Base-by-base conservation (phyloP, 2,113 vertebrate genomes). In the Oryzias celebensis region DNA sequence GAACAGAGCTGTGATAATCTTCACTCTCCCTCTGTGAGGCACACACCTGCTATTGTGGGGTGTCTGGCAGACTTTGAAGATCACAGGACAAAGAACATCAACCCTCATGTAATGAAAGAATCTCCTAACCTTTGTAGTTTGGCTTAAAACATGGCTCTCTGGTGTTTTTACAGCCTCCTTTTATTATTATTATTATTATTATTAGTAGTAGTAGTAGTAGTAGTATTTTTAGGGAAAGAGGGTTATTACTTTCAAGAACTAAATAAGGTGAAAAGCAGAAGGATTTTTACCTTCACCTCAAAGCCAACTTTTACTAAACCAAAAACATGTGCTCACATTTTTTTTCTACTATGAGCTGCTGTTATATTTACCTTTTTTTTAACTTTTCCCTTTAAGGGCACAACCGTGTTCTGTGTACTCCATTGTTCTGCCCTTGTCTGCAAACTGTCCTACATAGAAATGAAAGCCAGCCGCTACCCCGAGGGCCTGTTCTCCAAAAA, bases 391-490 rank as follows among this genome's bases (percentile, higher is more conserved):
- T 36, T 36, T 36, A n/a, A 62, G 50, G 44, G 14, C 48, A 61
- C 45, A 57, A 26, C 36, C 57, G 57, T 12, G 0, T 22, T 44
- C 12, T 55, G 14, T 15, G 14, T 14, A 0, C 1, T 57, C 36
- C 6, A 3, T n/a, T 58, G 52, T 66, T 31, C 44, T 24, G 13
- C 36, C 1, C 4, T 24, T 7, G 44, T 57, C 61, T 41, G 65
- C 49, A 63, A 48, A 71, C 55, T 43, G 36, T 65, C 46, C 48
- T 2, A 18, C 65, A 58, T 31, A 53, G 52, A 65, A 45, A 62
- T 58, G 63, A 85, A 78, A 77, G 65, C 44, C 46, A 70, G 68
- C 74, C 83, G 80, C 76, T 79, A 73, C 53, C 69, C 51, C 72
- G 58, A 13, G 65, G 76, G 36, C 58, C 52, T 22, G 7, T 23